These are phyloP conservation scores for Troides helena DNA, from an alignment of 2,888 invertebrate species.

Conservation along the genomic window DNA sequence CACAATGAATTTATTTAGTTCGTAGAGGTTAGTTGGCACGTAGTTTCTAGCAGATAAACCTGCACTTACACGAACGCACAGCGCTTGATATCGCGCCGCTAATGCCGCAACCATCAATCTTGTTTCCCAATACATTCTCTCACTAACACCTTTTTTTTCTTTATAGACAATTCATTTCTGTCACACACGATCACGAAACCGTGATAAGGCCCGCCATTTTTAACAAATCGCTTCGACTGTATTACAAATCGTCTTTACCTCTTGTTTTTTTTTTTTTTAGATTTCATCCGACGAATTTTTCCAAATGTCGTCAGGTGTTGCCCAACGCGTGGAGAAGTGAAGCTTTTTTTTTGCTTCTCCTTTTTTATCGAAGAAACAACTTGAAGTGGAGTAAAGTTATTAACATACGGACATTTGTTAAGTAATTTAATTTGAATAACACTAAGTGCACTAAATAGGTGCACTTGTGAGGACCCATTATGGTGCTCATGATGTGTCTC, in stretches of 20 bases:
- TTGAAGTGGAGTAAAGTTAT: slow-evolving; percentile 9
- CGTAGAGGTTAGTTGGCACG: background rate
- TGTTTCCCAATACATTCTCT: slow-evolving; percentile 21
- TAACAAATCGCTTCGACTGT: slow-evolving; percentile 13
- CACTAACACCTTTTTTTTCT: background rate
- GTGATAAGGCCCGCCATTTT: slow-evolving; percentile 17
- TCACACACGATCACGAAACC: slow-evolving; percentile 26
- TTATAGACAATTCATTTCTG: slow-evolving; percentile 17
- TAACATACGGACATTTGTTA: background rate
- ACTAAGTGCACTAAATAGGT: too few species aligned
- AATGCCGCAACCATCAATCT: slow-evolving; percentile 18
- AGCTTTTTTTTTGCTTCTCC: slow-evolving; percentile 2
- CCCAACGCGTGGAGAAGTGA: slow-evolving; percentile 1
- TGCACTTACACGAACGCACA: slow-evolving; percentile 11
- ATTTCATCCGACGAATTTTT: slow-evolving; percentile 12
- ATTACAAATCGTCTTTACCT: slow-evolving; percentile 22
- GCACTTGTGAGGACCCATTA: too few species aligned
- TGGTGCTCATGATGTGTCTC: too few species aligned
- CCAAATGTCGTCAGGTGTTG: slow-evolving; percentile 1
- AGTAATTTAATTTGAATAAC: too few species aligned
- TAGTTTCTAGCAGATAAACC: slow-evolving; percentile 5
- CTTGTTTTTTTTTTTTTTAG: slow-evolving; percentile 3
- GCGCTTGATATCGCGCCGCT: background rate
- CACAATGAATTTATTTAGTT: too few species aligned
- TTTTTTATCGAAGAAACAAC: slow-evolving; percentile 3